Conservation (phyloP, 2,888 invertebrate genomes). For the Gymnocheta viridis region DNA sequence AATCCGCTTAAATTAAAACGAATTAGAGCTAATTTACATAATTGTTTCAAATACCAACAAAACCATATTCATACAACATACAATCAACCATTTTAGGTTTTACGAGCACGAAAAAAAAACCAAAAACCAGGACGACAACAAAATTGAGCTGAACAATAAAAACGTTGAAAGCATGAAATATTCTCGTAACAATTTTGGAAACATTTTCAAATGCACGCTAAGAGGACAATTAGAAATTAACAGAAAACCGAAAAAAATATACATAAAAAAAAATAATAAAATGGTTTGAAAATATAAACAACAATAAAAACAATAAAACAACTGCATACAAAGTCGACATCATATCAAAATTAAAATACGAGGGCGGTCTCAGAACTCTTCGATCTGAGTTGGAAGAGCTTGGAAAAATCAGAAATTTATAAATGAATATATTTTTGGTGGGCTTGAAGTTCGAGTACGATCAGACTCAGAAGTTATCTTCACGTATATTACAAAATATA, state of each 20-base stretch:
- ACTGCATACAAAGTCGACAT: constrained; percentile 31
- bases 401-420: not conserved
- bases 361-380: not conserved
- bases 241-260: not conserved
- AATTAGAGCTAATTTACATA: constrained; percentile 80
- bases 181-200: constrained; percentile 19
- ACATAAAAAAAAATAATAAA: not conserved
- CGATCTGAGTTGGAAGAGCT: not conserved
- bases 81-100: constrained; percentile 14
- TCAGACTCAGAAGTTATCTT: not conserved
- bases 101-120: not conserved
- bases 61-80: constrained; percentile 40
- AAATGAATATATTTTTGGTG: no score
- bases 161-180: constrained; percentile 5
- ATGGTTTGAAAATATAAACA: constrained; percentile 24
- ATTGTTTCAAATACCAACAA: constrained; percentile 72
- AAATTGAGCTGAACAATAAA: constrained; percentile 3
- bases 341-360: constrained; percentile 31
- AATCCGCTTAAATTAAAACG: constrained; percentile 81
- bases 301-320: not conserved
- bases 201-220: constrained; percentile 38
- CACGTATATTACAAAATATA: no score
- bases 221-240: constrained; percentile 57
- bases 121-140: constrained; percentile 3
- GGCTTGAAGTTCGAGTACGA: no score